phyloP scores from a whole-genome alignment of 2,113 vertebrate species.

The Ceratotherium simum region DNA sequence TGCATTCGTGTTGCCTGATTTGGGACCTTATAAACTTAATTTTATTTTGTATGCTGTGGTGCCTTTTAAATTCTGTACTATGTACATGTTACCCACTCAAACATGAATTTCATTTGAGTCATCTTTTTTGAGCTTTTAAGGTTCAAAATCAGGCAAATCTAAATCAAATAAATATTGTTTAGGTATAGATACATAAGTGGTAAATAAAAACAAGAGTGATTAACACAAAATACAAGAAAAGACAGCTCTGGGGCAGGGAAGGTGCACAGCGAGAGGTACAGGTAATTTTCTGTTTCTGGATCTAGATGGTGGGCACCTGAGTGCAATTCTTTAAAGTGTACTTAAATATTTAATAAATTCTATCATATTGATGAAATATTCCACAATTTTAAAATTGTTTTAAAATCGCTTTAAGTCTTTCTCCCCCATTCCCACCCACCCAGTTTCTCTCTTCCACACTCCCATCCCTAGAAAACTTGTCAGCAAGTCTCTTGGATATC shows the following conservation, averaged over 20 bases:
- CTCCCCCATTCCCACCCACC: background rate
- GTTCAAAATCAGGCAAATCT: background rate
- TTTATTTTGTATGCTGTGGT: background rate
- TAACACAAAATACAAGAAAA: background rate
- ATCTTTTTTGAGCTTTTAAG: background rate
- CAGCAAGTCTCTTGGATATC: background rate
- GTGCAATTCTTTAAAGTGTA: background rate
- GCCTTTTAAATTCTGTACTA: background rate
- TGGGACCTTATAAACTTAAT: background rate
- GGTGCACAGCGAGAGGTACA: background rate
- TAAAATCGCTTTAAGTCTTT: background rate
- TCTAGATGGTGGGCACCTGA: background rate
- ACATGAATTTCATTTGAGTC: background rate
- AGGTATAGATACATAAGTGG: background rate
- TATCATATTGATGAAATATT: background rate
- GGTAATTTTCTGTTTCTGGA: background rate
- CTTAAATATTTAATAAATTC: background rate
- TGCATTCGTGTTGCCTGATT: background rate
- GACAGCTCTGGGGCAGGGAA: background rate
- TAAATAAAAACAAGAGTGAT: conserved; percentile 21
- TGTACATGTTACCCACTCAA: background rate
- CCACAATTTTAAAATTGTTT: background rate
- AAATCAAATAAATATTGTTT: conserved; percentile 13
- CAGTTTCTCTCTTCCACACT: background rate
- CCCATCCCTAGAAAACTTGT: background rate